phyloP scores from a whole-genome alignment of 2,888 invertebrate genomes.

The Morpho deidamia region DNA sequence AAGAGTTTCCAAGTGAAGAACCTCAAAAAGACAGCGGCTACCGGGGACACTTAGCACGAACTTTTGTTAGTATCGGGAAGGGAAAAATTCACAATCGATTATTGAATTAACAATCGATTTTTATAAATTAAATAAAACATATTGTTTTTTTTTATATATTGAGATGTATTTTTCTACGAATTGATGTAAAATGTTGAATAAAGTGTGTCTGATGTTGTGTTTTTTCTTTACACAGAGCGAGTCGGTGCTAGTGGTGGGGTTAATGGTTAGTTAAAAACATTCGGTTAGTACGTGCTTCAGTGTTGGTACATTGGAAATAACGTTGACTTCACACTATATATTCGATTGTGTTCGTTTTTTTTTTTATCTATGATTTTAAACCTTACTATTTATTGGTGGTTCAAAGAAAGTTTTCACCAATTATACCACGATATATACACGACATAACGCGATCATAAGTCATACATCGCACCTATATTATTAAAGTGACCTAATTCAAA shows the following conservation, averaged over 20 bases:
- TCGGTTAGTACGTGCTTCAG: constrained; percentile 42
- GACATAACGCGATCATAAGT: no score
- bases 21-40: constrained; percentile 54
- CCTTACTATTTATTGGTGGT: no score
- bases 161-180: constrained; percentile 1
- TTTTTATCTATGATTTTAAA: constrained; percentile 22
- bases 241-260: constrained; percentile 30
- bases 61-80: constrained; percentile 48
- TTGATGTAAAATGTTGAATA: constrained; percentile 28
- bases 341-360: not conserved
- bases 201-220: constrained; percentile 37
- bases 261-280: constrained; percentile 27
- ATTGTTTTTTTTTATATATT: not conserved
- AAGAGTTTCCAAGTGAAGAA: constrained; percentile 81
- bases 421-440: no score
- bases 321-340: no score
- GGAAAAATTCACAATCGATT: not conserved
- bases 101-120: no score
- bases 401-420: no score
- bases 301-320: not conserved
- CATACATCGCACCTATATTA: no score
- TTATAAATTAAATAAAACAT: no score
- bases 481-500: no score
- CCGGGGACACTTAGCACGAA: constrained; percentile 47
- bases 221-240: constrained; percentile 45